Evolutionary conservation across 2,888 invertebrate species (phyloP), one percentile per base, ranked within the genome.

Genomic region (Luperina testacea): DNA sequence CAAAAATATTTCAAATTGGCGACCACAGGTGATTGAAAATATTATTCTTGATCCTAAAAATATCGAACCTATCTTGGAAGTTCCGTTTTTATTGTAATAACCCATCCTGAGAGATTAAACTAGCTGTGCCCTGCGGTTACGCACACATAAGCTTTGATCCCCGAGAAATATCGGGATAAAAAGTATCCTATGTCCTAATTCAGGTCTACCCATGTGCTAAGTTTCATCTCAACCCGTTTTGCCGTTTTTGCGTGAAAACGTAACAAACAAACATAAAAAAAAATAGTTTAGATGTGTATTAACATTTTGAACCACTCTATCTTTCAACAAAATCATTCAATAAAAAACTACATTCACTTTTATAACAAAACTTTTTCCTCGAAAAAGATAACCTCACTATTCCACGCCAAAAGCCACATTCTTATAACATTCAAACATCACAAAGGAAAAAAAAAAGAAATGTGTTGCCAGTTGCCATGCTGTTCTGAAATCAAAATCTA

Each of bases 401-500:
- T 80, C 69, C n/a, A 45, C 32, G 8, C 59, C 59, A 83, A 73
- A 65, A 59, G 38, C 32, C 78, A 61, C 27, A 17, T 63, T 59
- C 27, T 13, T 72, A 38, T 42, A 75, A n/a, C 20, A 70, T 42
- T 57, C 45, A 42, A 81, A 61, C 24, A 53, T n/a, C 64, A 75
- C 59, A 59, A 82, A 45, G 45, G 65, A 81, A 78, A 74, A 81
- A 84, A 81, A 76, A 82, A 84, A 78, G 48, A 51, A 63, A 57
- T 20, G 17, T 69, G 73, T 42, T 63, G 64, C 71, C 59, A 68
- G 38, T 27, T 63, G 59, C 70, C 75, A 57, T 61, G 71, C 57
- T 57, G 64, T 84, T 85, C 78, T 78, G 71, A 85, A 83, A 83
- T 83, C 86, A 77, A 87, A 84, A 82, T 87, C 73, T 73, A 77